phyloP scores from a whole-genome alignment of 1,140 invertebrate genomes.

The Drosophila willistoni region DNA sequence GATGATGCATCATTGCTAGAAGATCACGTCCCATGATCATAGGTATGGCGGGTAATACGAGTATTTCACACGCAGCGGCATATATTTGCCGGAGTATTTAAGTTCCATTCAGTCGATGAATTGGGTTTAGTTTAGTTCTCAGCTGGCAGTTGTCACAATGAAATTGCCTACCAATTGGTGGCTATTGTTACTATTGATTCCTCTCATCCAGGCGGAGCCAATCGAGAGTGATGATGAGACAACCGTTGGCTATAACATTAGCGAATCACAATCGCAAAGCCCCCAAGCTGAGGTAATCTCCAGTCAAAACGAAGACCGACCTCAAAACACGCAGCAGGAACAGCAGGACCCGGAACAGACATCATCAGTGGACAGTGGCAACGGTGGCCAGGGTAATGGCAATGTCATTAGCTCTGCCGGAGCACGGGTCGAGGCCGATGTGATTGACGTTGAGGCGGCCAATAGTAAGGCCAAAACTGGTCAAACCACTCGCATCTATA shows the following conservation, averaged over 20 bases:
- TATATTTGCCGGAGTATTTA: conserved; percentile 52
- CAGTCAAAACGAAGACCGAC: not conserved
- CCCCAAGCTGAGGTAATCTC: not conserved
- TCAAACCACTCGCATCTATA: conserved; percentile 71
- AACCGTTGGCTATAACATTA: conserved; percentile 17
- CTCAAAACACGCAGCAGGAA: not conserved
- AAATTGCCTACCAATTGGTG: conserved; percentile 59
- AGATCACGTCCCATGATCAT: conserved; percentile 18
- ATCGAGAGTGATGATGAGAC: conserved; percentile 10
- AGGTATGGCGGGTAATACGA: conserved; percentile 6
- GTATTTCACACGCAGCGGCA: conserved; percentile 6
- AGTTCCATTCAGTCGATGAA: conserved; percentile 48
- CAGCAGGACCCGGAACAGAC: not conserved
- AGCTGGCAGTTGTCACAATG: conserved; percentile 24
- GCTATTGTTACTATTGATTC: conserved; percentile 34
- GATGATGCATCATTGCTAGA: conserved; percentile 12
- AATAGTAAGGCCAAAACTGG: conserved; percentile 58
- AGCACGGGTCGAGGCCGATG: conserved; percentile 43
- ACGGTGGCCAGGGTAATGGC: conserved; percentile 11
- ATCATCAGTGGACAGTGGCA: not conserved
- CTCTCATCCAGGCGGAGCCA: conserved; percentile 37
- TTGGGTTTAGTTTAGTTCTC: conserved; percentile 58
- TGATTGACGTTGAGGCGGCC: conserved; percentile 58
- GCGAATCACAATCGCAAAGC: not conserved
- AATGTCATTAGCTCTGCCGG: not conserved